Base-by-base conservation (phyloP, 2,113 vertebrate genomes). In the Rutilus rutilus region DNA sequence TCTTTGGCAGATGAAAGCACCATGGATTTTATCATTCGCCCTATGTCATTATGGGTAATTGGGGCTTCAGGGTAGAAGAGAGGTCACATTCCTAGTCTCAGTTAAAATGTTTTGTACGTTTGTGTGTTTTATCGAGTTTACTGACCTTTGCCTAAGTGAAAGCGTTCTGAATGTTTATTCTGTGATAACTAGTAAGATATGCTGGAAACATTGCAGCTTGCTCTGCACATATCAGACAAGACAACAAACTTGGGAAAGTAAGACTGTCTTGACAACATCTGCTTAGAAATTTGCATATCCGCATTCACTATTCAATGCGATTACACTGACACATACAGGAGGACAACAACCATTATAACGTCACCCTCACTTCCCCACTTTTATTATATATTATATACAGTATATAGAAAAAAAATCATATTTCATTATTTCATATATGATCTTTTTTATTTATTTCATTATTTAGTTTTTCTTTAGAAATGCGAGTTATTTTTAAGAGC, bases 1-100 rank as follows among this genome's bases (percentile, higher is more conserved):
- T 89, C 78, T 87, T 64, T 71, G 64, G 57, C 59, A 83, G 89
- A 88, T 85, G 69, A 89, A 88, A 85, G 85, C 64, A 36, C 39
- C 69, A 47, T 30, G 69, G 73, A 65, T 84, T 89, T 86, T 81
- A 84, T 86, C 86, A 81, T 76, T 79, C 78, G 30, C 57, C 50
- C 73, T 81, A 54, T 86, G 75, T 67, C 74, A 87, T 84, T 62
- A 84, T 64, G 69, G 82, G 62, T 86, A 90, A 84, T 74, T 88
- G 78, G 64, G 82, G 54, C 80, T 67, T 86, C 36, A 64, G 77
- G 62, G 80, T 75, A 71, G 80, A 79, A 27, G 59, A 84, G 23
- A 73, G 77, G 77, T 80, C 84, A 78, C 69, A 86, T 86, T 81
- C 67, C 80, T 71, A 79, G 42, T 85, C 19, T 78, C 52, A 62